Base-by-base conservation (phyloP, 2,888 invertebrate genomes). In the Limnephilus marmoratus region DNA sequence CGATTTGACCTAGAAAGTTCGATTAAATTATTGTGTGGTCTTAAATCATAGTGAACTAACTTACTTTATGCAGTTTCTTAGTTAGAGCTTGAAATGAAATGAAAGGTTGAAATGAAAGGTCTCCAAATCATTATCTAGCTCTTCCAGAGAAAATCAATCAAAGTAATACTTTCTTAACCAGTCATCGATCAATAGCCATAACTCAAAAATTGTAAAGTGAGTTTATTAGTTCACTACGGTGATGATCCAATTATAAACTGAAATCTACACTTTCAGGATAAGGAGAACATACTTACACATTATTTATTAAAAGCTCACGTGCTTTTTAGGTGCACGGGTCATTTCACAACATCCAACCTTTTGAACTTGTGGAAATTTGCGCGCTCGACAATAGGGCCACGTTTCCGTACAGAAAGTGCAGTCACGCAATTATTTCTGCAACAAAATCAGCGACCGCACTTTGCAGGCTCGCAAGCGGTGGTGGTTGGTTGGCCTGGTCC, bases 391-490 rank as follows among this genome's bases (percentile, higher is more conserved):
- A 34, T 82, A 82, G 31, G 82, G 82, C 31, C 13, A 34, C 82
- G 82, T 82, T 34, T 15, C 0, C 82, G 82, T 11, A 34, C 13
- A 82, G 85, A 31, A 85, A 85, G 18, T 85, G 34, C 85, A 85
- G 85, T 85, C 85, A 85, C 41, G 85, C 85, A 85, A 85, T 85
- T 85, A 87, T 53, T 53, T 87, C 31, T 87, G 53, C 53, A 53
- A 34, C 31, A 53, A 53, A n/a, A 87, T 87, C 53, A 87, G 31
- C 53, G 29, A 31, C 53, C 31, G 87, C 87, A 53, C 87, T 85
- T 41, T 68, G 87, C 31, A 31, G 31, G 31, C 13, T 53, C 87
- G 53, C 87, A 15, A 18, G 53, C 83, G 34, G 45, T 45, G 45
- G 37, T 37, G 37, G 37, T 37, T 37, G 37, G 45, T 45, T 12